These are phyloP conservation scores for Grammomys dolichurus DNA, from an alignment of 2,113 vertebrate species.

Conservation along the genomic window DNA sequence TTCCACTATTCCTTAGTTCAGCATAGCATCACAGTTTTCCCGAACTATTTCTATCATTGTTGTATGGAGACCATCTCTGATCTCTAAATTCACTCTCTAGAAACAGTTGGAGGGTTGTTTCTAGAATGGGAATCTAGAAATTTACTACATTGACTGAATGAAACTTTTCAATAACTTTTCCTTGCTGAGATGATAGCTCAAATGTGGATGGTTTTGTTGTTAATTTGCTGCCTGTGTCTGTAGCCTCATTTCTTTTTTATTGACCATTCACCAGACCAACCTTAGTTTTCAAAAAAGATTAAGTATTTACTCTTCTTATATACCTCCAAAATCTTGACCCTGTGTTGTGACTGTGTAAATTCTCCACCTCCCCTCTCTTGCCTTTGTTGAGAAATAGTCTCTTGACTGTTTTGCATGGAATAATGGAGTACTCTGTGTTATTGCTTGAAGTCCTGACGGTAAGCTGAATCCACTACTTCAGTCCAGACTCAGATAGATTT, in stretches of 20 bases:
- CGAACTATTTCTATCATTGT: constrained; percentile 8
- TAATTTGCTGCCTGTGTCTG: constrained; percentile 4
- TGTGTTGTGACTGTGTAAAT: not conserved
- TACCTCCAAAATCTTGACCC: not conserved
- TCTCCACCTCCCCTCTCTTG: not conserved
- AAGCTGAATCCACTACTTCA: not conserved
- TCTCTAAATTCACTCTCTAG: not conserved
- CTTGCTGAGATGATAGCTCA: constrained; percentile 34
- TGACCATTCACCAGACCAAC: not conserved
- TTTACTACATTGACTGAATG: not conserved
- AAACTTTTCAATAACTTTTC: constrained; percentile 10
- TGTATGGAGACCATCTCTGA: not conserved
- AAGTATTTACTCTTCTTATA: not conserved
- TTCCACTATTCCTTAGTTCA: constrained; percentile 15
- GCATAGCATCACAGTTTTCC: not conserved
- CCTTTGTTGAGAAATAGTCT: not conserved
- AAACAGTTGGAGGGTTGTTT: not conserved
- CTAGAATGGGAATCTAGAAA: constrained; percentile 24
- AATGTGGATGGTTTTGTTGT: not conserved
- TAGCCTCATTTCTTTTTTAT: constrained; percentile 1
- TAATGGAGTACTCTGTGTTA: not conserved
- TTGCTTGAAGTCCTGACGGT: not conserved
- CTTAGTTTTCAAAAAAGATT: not conserved
- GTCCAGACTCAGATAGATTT: not conserved
- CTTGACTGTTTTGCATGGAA: not conserved